A percentile compares a stretch with the other conserved stretches of the same genome.
Conservation (phyloP, 2,888 invertebrate species). For the Ornithoptera priamus region DNA sequence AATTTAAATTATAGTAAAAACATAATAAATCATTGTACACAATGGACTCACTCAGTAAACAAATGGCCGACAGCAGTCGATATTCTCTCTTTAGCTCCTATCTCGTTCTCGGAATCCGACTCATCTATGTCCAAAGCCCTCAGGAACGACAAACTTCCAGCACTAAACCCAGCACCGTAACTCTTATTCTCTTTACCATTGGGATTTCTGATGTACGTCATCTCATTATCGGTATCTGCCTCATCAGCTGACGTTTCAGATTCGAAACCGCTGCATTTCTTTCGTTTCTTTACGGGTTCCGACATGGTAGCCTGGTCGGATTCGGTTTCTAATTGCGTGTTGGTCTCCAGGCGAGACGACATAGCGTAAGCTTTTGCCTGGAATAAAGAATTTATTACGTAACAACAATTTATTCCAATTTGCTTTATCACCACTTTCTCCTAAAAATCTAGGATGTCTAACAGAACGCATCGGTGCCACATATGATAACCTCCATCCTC, state of each 20-base stretch:
- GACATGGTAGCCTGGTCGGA: conserved; percentile 43
- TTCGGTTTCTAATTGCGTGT: conserved; percentile 50
- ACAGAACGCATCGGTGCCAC: too few relatives aligned
- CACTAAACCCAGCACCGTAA: conserved; percentile 60
- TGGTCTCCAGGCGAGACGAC: conserved; percentile 63
- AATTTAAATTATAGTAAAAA: too few relatives aligned
- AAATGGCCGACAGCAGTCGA: conserved; percentile 87
- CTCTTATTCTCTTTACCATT: conserved; percentile 56
- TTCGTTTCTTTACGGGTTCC: conserved; percentile 49
- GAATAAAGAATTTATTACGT: conserved; percentile 29
- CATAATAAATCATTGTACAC: too few relatives aligned
- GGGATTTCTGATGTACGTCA: conserved; percentile 79
- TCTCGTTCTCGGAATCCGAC: conserved; percentile 88
- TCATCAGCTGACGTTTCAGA: conserved; percentile 81
- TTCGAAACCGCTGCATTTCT: conserved; percentile 69
- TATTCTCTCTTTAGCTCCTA: conserved; percentile 84
- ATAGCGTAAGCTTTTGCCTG: conserved; percentile 81
- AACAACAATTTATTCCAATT: too few relatives aligned
- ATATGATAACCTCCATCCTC: too few relatives aligned
- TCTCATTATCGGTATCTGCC: conserved; percentile 78
- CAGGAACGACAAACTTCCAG: conserved; percentile 74
- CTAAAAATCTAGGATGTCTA: too few relatives aligned
- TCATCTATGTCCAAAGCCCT: conserved; percentile 81
- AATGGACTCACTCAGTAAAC: conserved; percentile 83
- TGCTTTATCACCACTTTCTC: too few relatives aligned